Conservation (phyloP, 2,113 vertebrate genomes). For the Phyllostomus discolor region DNA sequence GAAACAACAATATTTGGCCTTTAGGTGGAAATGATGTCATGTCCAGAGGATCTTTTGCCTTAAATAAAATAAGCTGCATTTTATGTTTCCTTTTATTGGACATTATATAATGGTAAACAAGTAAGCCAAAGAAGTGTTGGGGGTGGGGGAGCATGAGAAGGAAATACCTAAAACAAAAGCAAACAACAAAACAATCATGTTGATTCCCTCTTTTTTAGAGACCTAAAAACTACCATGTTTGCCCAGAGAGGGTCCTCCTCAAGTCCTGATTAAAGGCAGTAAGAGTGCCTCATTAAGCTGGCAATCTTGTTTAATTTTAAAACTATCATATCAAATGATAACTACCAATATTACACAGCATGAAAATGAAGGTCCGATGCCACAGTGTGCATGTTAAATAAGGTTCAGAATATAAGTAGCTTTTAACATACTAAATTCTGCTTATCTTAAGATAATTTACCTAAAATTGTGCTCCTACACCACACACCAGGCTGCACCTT, state of each 20-base stretch:
- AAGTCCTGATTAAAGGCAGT: conserved; percentile 78
- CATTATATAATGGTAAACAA: conserved; percentile 32
- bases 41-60: neutral
- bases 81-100: conserved; percentile 51
- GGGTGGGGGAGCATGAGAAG: too few relatives aligned
- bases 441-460: neutral
- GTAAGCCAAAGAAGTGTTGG: conserved; percentile 36
- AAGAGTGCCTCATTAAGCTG: conserved; percentile 58
- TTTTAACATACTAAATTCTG: neutral
- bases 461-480: neutral
- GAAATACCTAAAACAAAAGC: neutral
- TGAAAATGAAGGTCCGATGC: conserved; percentile 77
- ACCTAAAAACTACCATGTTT: conserved; percentile 60
- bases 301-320: conserved; percentile 77
- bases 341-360: conserved; percentile 61
- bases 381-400: conserved; percentile 59
- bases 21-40: conserved; percentile 38
- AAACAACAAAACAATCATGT: conserved; percentile 29
- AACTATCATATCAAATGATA: conserved; percentile 72
- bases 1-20: neutral
- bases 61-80: conserved; percentile 28
- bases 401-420: neutral
- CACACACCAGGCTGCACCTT: neutral
- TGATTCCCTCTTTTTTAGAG: conserved; percentile 33
- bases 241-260: conserved; percentile 55